phyloP scores from a whole-genome alignment of 2,113 vertebrate species.

The Acinonyx jubatus region DNA sequence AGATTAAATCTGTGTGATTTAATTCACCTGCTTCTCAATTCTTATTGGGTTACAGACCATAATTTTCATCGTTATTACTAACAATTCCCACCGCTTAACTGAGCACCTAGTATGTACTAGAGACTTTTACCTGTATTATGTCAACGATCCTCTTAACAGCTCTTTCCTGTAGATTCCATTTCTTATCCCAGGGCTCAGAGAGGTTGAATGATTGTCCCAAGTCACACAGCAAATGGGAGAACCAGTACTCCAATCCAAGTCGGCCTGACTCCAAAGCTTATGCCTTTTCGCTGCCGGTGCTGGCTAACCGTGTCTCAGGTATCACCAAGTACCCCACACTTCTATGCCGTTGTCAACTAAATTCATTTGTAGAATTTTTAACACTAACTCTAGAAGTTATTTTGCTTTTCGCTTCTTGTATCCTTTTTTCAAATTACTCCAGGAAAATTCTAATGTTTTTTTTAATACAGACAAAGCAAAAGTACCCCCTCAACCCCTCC shows the following conservation, averaged over 20 bases:
- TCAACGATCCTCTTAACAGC: neutral
- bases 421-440: neutral
- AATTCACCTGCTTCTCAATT: neutral
- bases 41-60: neutral
- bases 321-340: neutral
- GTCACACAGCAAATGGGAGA: neutral
- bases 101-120: neutral
- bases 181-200: neutral
- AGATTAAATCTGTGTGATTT: neutral
- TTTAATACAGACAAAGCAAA: neutral
- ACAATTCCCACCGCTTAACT: neutral
- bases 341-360: neutral
- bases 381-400: neutral
- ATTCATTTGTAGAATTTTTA: neutral
- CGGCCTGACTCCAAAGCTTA: neutral
- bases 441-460: neutral
- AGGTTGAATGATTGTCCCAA: neutral
- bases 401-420: neutral
- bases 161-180: neutral
- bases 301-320: neutral
- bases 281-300: neutral
- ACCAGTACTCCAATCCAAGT: neutral
- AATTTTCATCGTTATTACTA: neutral
- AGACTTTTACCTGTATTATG: neutral
- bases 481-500: neutral